A percentile compares a stretch with the other conserved stretches of the same genome.
phyloP scores from a whole-genome alignment of 92 coral and sea anemone genomes.

The Bergia puertoricense region DNA sequence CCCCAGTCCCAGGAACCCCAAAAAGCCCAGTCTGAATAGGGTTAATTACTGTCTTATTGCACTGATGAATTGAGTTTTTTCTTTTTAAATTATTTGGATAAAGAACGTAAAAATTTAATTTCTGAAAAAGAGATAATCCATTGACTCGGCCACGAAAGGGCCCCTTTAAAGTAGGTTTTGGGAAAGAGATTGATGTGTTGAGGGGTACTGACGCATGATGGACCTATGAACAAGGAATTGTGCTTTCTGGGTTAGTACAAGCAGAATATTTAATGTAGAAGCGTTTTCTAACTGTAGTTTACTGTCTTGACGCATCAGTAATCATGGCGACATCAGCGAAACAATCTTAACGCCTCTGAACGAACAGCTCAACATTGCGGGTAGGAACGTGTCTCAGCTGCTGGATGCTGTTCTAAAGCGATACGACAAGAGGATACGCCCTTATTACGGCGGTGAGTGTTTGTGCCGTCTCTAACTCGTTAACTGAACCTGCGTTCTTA shows the following conservation, averaged over 20 bases:
- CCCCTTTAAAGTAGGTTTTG: too few relatives aligned
- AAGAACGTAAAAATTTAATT: too few relatives aligned
- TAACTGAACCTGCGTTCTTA: background rate
- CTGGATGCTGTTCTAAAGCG: conserved; percentile 70
- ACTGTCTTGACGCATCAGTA: background rate
- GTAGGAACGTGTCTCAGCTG: conserved; percentile 81
- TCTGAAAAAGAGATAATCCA: too few relatives aligned
- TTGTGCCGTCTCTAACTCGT: background rate
- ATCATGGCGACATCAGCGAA: background rate
- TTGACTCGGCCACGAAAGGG: too few relatives aligned
- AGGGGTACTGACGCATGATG: too few relatives aligned
- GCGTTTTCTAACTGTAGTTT: background rate
- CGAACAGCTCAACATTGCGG: conserved; percentile 75
- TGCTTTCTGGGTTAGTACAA: background rate
- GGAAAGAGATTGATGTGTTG: too few relatives aligned
- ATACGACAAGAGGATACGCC: conserved; percentile 92
- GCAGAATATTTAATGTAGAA: background rate
- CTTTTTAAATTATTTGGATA: too few relatives aligned
- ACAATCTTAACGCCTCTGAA: conserved; percentile 23
- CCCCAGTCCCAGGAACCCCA: too few relatives aligned
- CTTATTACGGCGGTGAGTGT: conserved; percentile 90
- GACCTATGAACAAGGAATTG: too few relatives aligned
- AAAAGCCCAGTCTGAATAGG: too few relatives aligned
- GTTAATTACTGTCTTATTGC: too few relatives aligned
- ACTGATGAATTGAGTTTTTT: too few relatives aligned